phyloP scores from a whole-genome alignment of 2,797 vertebrate genomes.

The Chiroxiphia lanceolata region DNA sequence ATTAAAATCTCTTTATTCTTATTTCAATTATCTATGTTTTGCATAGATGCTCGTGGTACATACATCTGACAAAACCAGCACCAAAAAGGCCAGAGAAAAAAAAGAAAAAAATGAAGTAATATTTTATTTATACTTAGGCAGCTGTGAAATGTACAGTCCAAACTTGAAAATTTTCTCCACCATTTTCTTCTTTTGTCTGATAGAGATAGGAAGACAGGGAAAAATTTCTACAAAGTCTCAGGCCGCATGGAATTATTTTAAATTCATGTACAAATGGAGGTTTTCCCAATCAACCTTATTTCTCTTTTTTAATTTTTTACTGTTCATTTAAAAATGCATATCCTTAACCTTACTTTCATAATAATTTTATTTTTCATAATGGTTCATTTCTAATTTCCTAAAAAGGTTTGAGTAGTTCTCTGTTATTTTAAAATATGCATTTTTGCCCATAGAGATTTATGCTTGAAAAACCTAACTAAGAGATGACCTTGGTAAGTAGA shows the following conservation, averaged over 20 bases:
- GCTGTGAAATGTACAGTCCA: neutral
- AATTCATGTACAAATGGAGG: neutral
- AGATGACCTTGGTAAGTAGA: conserved; percentile 7
- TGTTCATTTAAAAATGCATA: conserved; percentile 21
- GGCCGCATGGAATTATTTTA: neutral
- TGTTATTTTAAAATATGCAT: conserved; percentile 49
- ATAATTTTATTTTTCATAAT: conserved; percentile 11
- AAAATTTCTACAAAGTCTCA: neutral
- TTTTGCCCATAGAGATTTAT: conserved; percentile 39
- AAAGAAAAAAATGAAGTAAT: neutral
- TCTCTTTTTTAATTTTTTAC: neutral
- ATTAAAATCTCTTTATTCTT: neutral
- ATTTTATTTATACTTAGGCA: neutral
- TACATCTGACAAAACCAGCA: accelerated
- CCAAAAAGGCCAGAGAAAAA: neutral
- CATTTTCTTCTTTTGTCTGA: neutral
- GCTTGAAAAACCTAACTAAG: conserved; percentile 24
- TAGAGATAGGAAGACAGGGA: neutral
- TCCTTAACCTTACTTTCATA: neutral
- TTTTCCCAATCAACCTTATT: neutral
- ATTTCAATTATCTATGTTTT: neutral
- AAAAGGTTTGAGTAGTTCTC: conserved; percentile 9
- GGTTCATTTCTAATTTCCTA: conserved; percentile 8
- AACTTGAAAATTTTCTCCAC: neutral
- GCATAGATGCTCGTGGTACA: neutral